Conservation (phyloP, 2,113 vertebrate genomes). For the Plecturocebus donacophilus region DNA sequence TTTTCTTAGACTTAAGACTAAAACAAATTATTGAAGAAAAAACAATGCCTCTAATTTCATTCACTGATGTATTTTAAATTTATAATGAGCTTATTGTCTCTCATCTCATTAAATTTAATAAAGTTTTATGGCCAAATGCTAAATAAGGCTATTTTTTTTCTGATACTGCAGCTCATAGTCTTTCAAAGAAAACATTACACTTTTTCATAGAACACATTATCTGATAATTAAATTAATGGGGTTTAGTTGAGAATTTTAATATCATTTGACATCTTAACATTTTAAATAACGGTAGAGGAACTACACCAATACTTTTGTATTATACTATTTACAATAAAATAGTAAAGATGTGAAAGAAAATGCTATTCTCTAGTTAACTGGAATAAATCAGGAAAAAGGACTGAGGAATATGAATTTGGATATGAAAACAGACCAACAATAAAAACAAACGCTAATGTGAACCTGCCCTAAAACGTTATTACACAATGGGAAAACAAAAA, state of each 20-base stretch:
- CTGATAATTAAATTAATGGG: constrained; percentile 23
- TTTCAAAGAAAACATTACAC: background rate
- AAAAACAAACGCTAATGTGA: background rate
- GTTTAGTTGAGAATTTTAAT: background rate
- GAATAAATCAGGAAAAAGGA: background rate
- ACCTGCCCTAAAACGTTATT: background rate
- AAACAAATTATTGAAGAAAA: constrained; percentile 1
- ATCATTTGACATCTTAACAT: background rate
- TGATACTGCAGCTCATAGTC: background rate
- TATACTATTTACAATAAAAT: background rate
- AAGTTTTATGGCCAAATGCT: background rate
- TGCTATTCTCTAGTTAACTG: background rate
- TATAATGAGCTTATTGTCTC: background rate
- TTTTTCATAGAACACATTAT: background rate
- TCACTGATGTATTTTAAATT: constrained; percentile 22
- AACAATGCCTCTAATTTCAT: background rate
- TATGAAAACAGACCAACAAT: background rate
- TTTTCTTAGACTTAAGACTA: background rate
- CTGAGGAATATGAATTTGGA: background rate
- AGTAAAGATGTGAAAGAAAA: constrained; percentile 9
- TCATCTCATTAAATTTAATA: constrained; percentile 19
- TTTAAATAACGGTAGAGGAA: constrained; percentile 37
- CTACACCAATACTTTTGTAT: background rate
- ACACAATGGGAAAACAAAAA: background rate
- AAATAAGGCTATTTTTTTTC: background rate